A percentile compares a stretch with the other conserved stretches of the same genome.
These are phyloP conservation scores for Piscicola geometra DNA, from an alignment of 2,888 invertebrate species.

Conservation along the genomic window DNA sequence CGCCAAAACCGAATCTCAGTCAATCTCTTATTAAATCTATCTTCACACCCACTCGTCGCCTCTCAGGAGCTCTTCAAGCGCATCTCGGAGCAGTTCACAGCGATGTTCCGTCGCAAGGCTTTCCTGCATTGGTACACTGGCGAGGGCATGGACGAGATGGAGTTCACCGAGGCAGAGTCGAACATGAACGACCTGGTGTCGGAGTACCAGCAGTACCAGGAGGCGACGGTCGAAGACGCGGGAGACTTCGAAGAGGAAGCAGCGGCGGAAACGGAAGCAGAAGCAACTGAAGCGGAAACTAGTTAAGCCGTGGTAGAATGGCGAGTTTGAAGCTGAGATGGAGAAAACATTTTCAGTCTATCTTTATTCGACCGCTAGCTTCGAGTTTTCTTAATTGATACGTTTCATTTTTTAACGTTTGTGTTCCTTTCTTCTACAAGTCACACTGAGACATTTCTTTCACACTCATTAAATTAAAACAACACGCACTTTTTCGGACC, in stretches of 20 bases:
- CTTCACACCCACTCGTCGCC: not conserved
- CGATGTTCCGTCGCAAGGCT: conserved; percentile 92
- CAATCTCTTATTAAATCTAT: not conserved
- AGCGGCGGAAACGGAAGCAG: not conserved
- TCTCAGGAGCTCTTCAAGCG: conserved; percentile 40
- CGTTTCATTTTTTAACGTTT: not conserved
- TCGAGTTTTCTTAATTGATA: not conserved
- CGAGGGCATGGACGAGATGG: conserved; percentile 96
- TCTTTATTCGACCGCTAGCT: conserved; percentile 3
- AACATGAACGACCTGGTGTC: conserved; percentile 71
- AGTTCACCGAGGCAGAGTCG: conserved; percentile 91
- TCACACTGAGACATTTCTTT: not conserved
- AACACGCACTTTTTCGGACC: not conserved
- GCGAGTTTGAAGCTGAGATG: no score
- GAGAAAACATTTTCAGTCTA: no score
- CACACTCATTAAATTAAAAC: not conserved
- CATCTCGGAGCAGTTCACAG: conserved; percentile 57
- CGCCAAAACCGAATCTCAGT: no score
- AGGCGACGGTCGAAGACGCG: conserved; percentile 56
- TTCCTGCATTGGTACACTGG: conserved; percentile 97
- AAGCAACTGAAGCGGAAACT: conserved; percentile 25
- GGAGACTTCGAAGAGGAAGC: conserved; percentile 41
- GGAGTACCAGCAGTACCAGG: conserved; percentile 56
- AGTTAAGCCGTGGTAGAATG: not conserved
- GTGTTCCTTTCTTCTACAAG: not conserved